Percentiles rank a stretch among this genome's conserved stretches.
These are phyloP conservation scores for Drosophila triauraria DNA, from an alignment of 1,140 invertebrate genomes.

Conservation along the genomic window DNA sequence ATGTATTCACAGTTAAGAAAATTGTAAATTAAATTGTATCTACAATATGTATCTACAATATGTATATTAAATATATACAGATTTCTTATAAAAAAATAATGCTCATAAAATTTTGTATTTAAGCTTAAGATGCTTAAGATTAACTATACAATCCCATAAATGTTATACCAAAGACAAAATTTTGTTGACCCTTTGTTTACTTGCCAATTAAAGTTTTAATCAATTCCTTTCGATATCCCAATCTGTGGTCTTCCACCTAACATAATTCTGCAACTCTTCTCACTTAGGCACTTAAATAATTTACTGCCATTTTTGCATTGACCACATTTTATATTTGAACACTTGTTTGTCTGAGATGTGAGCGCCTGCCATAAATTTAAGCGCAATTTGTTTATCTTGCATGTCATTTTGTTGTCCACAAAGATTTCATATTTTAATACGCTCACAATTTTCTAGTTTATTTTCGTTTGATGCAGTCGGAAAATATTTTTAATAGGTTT, in stretches of 20 bases:
- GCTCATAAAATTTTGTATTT: too few relatives aligned
- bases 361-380: slow-evolving; percentile 69
- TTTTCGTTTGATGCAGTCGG: slow-evolving; percentile 43
- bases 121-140: too few relatives aligned
- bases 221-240: too few relatives aligned
- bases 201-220: not conserved
- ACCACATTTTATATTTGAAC: slow-evolving; percentile 26
- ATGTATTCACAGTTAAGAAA: not conserved
- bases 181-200: not conserved
- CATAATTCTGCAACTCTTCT: not conserved
- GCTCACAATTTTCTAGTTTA: slow-evolving; percentile 37
- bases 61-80: too few relatives aligned
- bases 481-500: slow-evolving; percentile 76
- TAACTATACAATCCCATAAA: not conserved
- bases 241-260: not conserved
- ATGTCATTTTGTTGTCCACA: slow-evolving; percentile 77
- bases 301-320: slow-evolving; percentile 6
- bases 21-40: too few relatives aligned
- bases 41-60: too few relatives aligned
- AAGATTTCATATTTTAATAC: slow-evolving; percentile 71
- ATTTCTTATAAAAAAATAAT: too few relatives aligned
- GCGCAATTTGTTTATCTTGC: slow-evolving; percentile 76
- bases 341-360: slow-evolving; percentile 34
- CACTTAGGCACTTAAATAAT: slow-evolving; percentile 7
- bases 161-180: not conserved